Base-by-base conservation (phyloP, 2,797 vertebrate species). In the Protosalanx chinensis region DNA sequence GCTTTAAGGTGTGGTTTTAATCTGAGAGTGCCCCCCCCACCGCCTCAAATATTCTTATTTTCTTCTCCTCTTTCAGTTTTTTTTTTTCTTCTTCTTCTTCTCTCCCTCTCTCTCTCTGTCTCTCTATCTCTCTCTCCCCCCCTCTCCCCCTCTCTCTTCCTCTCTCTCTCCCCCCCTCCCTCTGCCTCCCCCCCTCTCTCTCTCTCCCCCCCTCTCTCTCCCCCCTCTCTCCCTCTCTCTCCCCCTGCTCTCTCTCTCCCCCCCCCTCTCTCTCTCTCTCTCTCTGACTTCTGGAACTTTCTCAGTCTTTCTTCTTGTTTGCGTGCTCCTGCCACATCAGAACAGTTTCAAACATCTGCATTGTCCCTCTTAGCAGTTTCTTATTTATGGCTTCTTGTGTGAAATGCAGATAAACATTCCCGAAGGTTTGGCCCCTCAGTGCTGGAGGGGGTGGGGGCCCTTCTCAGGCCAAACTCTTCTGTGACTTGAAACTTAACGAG, bases 1-100 rank as follows among this genome's bases (percentile, higher is more conserved):
- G 88, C 85, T 90, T 91, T 87, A 91, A 79, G 78, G 84, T 84
- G 79, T 86, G 72, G 77, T 89, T 84, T 73, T 51, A 86, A 87
- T 84, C 72, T 73, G 70, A 69, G 76, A 81, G 84, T 27, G 23
- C 37, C 37, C 37, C 8, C 35, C 35, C 33, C 33, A 4, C 13
- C 5, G 63, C 82, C 77, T 4, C 76, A 82, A 85, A 83, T 80
- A 81, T 32, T n/a, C n/a, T n/a, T n/a, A n/a, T n/a, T n/a, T n/a
- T n/a, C n/a, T n/a, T n/a, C n/a, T n/a, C n/a, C n/a, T n/a, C n/a
- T n/a, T n/a, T n/a, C n/a, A n/a, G n/a, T n/a, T n/a, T n/a, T n/a
- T n/a, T n/a, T n/a, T n/a, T 27, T 1, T 27, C 1, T 27, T 27
- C 23, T 27, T 27, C 23, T 27, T 27, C 23, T 27, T 27, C 23